Base-by-base conservation (phyloP, 2,888 invertebrate genomes). In the Pandemis cinnamomeana region DNA sequence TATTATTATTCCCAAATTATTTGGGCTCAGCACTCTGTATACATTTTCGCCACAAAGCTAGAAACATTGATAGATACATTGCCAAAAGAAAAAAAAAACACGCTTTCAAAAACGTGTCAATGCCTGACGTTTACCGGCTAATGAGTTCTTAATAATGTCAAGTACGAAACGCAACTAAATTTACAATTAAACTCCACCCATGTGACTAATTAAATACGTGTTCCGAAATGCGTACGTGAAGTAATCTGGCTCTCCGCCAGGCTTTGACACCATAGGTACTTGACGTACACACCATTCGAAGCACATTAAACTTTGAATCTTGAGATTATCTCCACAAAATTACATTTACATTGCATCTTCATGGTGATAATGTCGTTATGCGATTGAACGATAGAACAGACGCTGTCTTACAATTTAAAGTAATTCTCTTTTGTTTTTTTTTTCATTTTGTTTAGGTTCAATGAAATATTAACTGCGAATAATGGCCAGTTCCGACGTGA, bases 151-250 rank as follows among this genome's bases (percentile, higher is more conserved):
- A 74, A 74, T 55, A 67, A 67, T 74, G 74, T 74, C 74, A 74
- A 71, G 74, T 48, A 71, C 74, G 53, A 61, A 53, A 67, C 67
- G 74, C 61, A 70, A 74, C 74, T 46, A 67, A 74, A 72, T 63
- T 55, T 53, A 55, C 70, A 71, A 73, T 67, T 71, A 67, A 63
- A 66, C 27, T 4, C 44, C 55, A 53, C 44, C 46, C 74, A 74
- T 67, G 74, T 74, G 74, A 74, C 74, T 67, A 67, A 71, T 64
- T 4, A 36, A 11, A 51, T 74, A 71, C 74, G 73, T 73, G 73
- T 60, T 41, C 7, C 42, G 44, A 51, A 69, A 69, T 60, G 69
- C 64, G 70, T 73, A 73, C 73, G 74, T 67, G 71, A 71, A 74
- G 53, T 70, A 67, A 74, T 74, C 74, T 74, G 74, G 74, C 66